Base-by-base conservation (phyloP, 2,888 invertebrate species). In the Drosophila limbata region DNA sequence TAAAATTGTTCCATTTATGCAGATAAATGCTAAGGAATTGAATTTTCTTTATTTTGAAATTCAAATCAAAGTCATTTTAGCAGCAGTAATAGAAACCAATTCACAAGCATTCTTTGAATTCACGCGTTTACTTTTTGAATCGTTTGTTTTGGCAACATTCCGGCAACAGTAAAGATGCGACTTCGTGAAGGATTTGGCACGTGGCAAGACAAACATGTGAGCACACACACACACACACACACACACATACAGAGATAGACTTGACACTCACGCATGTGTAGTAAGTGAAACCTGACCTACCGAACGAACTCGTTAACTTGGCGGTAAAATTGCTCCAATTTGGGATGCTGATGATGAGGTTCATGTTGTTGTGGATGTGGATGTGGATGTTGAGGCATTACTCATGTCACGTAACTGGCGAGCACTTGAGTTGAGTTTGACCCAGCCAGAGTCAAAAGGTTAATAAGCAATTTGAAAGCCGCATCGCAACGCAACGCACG, bases 381-480 rank as follows among this genome's bases (percentile, higher is more conserved):
- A 15, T 44, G 33, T 37, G 35, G 35, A 42, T 42, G 21, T 39
- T 9, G 33, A 44, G 33, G 33, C 44, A 63, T 67, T 67, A 64
- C 68, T 64, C 63, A 68, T 56, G 55, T 60, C 69, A 66, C 59
- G 69, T 69, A 48, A 48, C 17, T 31, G 33, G 47, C 56, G 47
- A 33, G 35, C 15, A 25, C 40, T 37, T 25, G 44, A 64, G 44
- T 56, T 68, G 60, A 53, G 48, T 39, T 59, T 65, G 63, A 70
- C 66, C 78, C 67, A 21, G 35, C 9, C 35, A n/a, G 25, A 53
- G 63, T 52, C 69, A 37, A 45, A 63, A 76, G 85, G 78, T 83
- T 83, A 83, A 83, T 84, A 79, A 87, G 72, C 75, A 81, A 86
- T 87, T 79, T 69, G 52, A 65, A 31, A 67, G 53, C 10, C 19